These are phyloP conservation scores for Betta splendens DNA, from an alignment of 2,797 vertebrate species.

Conservation along the genomic window DNA sequence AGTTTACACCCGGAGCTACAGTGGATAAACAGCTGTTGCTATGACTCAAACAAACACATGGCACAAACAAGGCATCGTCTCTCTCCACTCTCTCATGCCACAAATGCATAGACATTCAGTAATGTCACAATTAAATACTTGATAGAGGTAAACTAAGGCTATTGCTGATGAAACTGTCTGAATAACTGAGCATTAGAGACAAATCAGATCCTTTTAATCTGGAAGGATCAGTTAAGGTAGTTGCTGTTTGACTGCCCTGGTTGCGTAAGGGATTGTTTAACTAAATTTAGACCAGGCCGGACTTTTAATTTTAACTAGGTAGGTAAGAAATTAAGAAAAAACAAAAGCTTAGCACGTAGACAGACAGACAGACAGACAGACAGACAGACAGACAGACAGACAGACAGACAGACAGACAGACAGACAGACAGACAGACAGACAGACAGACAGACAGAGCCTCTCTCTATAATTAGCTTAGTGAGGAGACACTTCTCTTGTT, in stretches of 20 bases:
- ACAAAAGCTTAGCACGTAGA: slow-evolving; percentile 27
- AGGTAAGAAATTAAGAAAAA: slow-evolving; percentile 20
- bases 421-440: slow-evolving; percentile 50
- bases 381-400: slow-evolving; percentile 50
- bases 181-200: too few species aligned
- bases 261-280: neutral
- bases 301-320: slow-evolving; percentile 11
- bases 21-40: slow-evolving; percentile 33
- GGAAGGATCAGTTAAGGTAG: too few species aligned
- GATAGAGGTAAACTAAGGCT: too few species aligned
- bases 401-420: slow-evolving; percentile 50
- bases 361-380: slow-evolving; percentile 49
- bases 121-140: neutral
- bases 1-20: slow-evolving; percentile 6
- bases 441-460: slow-evolving; percentile 52
- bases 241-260: too few species aligned
- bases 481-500: slow-evolving; percentile 37
- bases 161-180: too few species aligned
- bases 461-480: slow-evolving; percentile 69
- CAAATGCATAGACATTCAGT: too few species aligned
- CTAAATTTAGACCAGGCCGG: neutral
- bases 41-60: slow-evolving; percentile 49
- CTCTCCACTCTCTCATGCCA: too few species aligned
- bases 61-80: too few species aligned
- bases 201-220: too few species aligned